These are phyloP conservation scores for Xestia xanthographa DNA, from an alignment of 2,888 invertebrate genomes.

Conservation along the genomic window DNA sequence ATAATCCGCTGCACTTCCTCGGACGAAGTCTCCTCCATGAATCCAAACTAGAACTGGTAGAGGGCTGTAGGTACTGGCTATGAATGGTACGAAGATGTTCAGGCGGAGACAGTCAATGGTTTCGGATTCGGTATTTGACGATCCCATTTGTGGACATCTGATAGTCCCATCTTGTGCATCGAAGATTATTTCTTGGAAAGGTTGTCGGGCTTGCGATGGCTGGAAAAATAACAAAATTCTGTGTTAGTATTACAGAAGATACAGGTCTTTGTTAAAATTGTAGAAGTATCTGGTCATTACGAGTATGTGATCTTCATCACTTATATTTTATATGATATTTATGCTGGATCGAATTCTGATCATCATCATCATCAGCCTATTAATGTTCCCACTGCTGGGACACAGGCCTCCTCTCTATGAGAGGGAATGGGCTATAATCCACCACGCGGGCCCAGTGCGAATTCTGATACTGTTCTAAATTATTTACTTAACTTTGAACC, in stretches of 20 bases:
- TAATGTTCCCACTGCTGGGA: no score
- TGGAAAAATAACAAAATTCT: slow-evolving; percentile 68
- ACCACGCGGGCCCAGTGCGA: no score
- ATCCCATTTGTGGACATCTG: slow-evolving; percentile 81
- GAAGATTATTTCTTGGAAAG: slow-evolving; percentile 79
- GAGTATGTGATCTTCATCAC: neutral
- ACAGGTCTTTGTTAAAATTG: neutral
- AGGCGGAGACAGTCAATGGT: slow-evolving; percentile 91
- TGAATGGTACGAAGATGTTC: slow-evolving; percentile 89
- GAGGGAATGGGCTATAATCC: no score
- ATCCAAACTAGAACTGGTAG: slow-evolving; percentile 86
- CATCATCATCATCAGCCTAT: no score
- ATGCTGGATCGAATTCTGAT: neutral
- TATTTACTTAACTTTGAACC: slow-evolving; percentile 36
- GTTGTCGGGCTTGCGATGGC: slow-evolving; percentile 75
- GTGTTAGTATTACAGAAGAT: neutral
- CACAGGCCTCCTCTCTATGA: no score
- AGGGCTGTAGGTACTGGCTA: slow-evolving; percentile 79
- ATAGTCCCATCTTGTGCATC: slow-evolving; percentile 80
- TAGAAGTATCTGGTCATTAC: neutral
- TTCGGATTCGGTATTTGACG: slow-evolving; percentile 66
- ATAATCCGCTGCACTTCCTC: slow-evolving; percentile 79
- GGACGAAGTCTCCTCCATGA: slow-evolving; percentile 82
- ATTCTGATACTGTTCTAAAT: neutral
- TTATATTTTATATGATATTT: neutral